Evolutionary conservation across 2,888 invertebrate genomes (phyloP).

Genomic region (Carterocephalus palaemon): DNA sequence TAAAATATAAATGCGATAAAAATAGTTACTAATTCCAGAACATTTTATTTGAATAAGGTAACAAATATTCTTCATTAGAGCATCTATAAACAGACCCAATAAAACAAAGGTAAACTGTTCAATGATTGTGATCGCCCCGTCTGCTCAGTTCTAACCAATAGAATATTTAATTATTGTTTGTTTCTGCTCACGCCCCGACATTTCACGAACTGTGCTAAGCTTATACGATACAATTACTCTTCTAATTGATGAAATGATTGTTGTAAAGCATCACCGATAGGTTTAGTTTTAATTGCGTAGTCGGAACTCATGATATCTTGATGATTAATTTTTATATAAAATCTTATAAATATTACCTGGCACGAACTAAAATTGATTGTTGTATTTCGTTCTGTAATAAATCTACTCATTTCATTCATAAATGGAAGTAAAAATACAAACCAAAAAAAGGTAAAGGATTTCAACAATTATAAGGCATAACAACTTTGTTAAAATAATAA

Average conservation of each 20-base stretch:
- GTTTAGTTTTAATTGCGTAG: conserved; percentile 1
- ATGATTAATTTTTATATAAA: conserved; percentile 22
- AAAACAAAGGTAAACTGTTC: conserved; percentile 17
- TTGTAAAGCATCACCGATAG: conserved; percentile 4
- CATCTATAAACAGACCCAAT: conserved; percentile 9
- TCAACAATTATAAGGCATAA: conserved; percentile 6
- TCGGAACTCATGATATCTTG: not conserved
- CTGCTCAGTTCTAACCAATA: conserved; percentile 22
- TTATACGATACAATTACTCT: conserved; percentile 13
- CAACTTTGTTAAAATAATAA: conserved; percentile 31
- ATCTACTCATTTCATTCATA: no score
- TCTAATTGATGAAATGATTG: conserved; percentile 9
- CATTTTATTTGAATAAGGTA: no score
- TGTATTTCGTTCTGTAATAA: no score
- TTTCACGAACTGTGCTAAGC: conserved; percentile 23
- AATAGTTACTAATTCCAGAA: no score
- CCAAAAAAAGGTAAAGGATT: no score
- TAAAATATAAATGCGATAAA: no score
- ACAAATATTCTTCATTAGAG: no score
- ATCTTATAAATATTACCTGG: conserved; percentile 1
- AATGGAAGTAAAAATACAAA: no score
- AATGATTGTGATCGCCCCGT: conserved; percentile 16
- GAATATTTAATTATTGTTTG: conserved; percentile 25
- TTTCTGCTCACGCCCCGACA: conserved; percentile 27
- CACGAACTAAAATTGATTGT: conserved; percentile 6